These are phyloP conservation scores for Cardinalis cardinalis DNA, from an alignment of 2,113 vertebrate genomes.

Conservation along the genomic window DNA sequence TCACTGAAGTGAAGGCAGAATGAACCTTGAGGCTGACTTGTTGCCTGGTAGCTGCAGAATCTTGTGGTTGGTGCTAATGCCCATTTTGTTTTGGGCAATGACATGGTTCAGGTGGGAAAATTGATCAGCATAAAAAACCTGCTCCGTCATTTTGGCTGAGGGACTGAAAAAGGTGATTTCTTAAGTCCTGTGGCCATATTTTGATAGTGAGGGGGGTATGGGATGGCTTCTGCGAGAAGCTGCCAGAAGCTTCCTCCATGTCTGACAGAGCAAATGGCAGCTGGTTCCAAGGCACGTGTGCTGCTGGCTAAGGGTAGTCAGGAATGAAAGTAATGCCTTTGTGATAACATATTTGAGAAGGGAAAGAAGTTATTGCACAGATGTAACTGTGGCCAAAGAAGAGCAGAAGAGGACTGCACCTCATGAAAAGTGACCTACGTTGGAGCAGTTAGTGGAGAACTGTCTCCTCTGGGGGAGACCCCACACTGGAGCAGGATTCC, in stretches of 20 bases:
- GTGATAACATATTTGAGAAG: too few species aligned
- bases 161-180: neutral
- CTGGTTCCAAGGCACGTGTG: neutral
- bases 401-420: neutral
- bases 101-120: neutral
- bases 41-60: neutral
- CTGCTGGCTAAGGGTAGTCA: neutral
- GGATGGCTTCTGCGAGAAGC: neutral
- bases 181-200: neutral
- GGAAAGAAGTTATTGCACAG: neutral
- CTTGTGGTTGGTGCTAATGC: rapidly evolving
- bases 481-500: neutral
- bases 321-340: neutral
- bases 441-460: neutral
- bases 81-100: neutral
- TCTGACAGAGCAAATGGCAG: neutral
- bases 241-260: neutral
- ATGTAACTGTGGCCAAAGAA: neutral
- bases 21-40: neutral
- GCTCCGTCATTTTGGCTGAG: neutral
- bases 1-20: neutral
- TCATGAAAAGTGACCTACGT: neutral
- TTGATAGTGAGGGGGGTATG: neutral
- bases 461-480: neutral
- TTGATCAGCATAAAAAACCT: neutral